Percentiles rank a stretch among this genome's conserved stretches.
These are phyloP conservation scores for Tricholaema leucomelas DNA, from an alignment of 2,113 vertebrate genomes.

Conservation along the genomic window DNA sequence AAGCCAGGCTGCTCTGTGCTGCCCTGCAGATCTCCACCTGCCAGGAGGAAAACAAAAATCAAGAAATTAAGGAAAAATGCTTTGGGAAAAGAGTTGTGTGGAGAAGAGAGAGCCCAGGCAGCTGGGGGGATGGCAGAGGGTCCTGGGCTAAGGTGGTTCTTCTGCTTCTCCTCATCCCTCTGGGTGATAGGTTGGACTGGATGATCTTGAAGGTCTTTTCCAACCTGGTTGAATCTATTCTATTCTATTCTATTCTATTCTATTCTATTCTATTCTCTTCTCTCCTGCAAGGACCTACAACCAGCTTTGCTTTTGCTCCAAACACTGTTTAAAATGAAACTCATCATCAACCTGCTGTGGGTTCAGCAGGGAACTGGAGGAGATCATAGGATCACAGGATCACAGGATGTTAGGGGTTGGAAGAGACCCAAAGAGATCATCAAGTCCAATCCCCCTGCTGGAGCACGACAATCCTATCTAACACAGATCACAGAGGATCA, in stretches of 20 bases:
- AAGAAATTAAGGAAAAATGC: neutral
- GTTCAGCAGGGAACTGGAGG: too few species aligned
- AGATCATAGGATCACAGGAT: too few species aligned
- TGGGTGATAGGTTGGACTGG: too few species aligned
- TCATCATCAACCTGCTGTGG: neutral
- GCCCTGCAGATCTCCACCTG: neutral
- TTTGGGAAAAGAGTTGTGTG: accelerated
- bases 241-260: too few species aligned
- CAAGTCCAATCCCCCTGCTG: too few species aligned
- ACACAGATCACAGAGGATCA: too few species aligned
- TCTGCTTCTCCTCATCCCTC: neutral
- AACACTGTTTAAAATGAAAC: accelerated
- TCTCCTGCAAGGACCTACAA: accelerated
- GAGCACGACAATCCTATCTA: too few species aligned
- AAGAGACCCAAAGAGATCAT: too few species aligned
- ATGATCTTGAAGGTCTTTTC: too few species aligned
- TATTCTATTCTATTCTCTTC: too few species aligned
- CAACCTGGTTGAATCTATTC: too few species aligned
- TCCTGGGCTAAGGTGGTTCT: neutral
- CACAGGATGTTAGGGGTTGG: too few species aligned
- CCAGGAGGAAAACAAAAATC: neutral
- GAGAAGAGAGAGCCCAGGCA: neutral
- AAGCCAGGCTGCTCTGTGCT: neutral
- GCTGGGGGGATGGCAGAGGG: neutral
- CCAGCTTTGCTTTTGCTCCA: neutral